phyloP scores from a whole-genome alignment of 2,113 vertebrate species.

The Aplodontia rufa region DNA sequence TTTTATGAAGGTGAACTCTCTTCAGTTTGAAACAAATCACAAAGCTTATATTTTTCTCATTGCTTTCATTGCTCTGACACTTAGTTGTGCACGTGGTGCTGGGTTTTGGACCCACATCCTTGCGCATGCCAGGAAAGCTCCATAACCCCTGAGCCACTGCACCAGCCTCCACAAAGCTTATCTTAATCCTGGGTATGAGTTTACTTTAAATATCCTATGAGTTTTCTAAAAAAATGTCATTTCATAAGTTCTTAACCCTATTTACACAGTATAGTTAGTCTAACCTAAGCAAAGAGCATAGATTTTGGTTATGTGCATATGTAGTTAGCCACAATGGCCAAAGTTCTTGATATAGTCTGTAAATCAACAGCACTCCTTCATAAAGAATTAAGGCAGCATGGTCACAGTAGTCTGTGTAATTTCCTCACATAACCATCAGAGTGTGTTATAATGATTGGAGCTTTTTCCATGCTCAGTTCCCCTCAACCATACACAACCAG shows the following conservation, averaged over 20 bases:
- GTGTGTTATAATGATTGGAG: background rate
- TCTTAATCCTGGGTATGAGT: conserved; percentile 36
- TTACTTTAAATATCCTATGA: conserved; percentile 7
- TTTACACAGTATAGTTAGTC: conserved; percentile 4
- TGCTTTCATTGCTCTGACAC: too few species aligned
- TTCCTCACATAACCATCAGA: conserved; percentile 16
- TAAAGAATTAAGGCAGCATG: background rate
- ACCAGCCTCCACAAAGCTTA: conserved; percentile 39
- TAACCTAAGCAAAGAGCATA: conserved; percentile 16
- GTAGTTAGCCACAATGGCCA: background rate
- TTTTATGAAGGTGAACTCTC: conserved; percentile 11
- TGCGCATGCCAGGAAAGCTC: too few species aligned
- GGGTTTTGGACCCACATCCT: too few species aligned
- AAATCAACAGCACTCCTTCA: conserved; percentile 25
- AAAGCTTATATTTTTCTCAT: too few species aligned
- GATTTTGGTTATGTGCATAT: background rate
- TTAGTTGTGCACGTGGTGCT: too few species aligned
- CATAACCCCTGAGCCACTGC: too few species aligned
- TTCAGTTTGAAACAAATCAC: background rate
- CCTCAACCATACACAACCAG: background rate
- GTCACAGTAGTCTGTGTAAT: background rate
- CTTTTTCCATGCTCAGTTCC: background rate
- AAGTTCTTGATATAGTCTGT: background rate
- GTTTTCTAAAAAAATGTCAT: conserved; percentile 37
- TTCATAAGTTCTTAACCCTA: conserved; percentile 20